Base-by-base conservation (phyloP, 1,140 invertebrate species). In the Zophobas morio region DNA sequence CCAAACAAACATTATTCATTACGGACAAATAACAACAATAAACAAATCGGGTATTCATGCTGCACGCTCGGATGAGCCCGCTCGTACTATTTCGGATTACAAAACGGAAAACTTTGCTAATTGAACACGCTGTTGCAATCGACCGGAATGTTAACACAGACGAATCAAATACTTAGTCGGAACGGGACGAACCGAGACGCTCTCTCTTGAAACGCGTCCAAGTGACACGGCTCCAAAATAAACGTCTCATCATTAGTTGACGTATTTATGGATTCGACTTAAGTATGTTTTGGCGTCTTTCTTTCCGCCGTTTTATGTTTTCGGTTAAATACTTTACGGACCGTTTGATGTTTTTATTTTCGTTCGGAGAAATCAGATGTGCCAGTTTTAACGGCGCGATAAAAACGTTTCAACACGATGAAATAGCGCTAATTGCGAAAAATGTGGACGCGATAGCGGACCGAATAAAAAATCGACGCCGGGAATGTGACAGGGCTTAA, bases 231-330 rank as follows among this genome's bases (percentile, higher is more conserved):
- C 72, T 74, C 60, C 53, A 74, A 74, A 74, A 74, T 74, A 74
- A 74, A 74, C 72, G 72, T 74, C 72, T 74, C 72, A 74, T 74
- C 72, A 74, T 74, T 74, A 74, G 72, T 74, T 74, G 72, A 74
- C 53, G 51, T 74, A 74, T 74, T 74, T 74, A 74, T 74, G 53
- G 72, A 57, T 74, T 42, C 60, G 40, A 66, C 60, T 40, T 42
- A 42, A 66, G 47, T 72, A 51, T 72, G 36, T 72, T 51, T 72
- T 72, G 70, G 70, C 70, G 36, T 71, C 66, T 71, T 71, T 35
- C 57, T 49, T 71, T 71, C 47, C 66, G 47, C n/a, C 66, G 57
- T 63, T 63, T 39, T 1, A 20, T 63, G 57, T 66, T 66, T 20
- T 51, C 49, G 2, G 49, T 51, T 51, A 51, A 51, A 20, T 20